These are phyloP conservation scores for Microplitis demolitor DNA, from an alignment of 1,140 invertebrate species.

Conservation along the genomic window DNA sequence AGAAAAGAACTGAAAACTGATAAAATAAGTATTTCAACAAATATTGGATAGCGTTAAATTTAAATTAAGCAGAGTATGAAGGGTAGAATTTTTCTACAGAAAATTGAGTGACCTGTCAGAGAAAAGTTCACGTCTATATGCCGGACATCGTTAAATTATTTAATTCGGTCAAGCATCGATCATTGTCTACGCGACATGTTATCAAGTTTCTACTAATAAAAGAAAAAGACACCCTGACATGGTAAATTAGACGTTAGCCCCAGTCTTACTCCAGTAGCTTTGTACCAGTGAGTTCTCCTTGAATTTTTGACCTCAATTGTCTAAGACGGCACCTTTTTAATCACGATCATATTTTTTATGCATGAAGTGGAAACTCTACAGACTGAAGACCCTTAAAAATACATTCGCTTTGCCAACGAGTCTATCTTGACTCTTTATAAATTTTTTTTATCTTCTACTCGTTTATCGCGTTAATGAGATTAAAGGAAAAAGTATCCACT, in stretches of 20 bases:
- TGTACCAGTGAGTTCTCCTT: slow-evolving; percentile 7
- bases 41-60: no score
- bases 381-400: no score
- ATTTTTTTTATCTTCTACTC: background rate
- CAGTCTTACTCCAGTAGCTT: background rate
- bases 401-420: background rate
- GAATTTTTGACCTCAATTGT: slow-evolving; percentile 30
- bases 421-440: background rate
- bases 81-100: slow-evolving; percentile 1
- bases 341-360: slow-evolving; percentile 13
- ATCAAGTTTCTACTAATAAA: background rate
- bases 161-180: slow-evolving; percentile 42
- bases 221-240: background rate
- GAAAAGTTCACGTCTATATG: slow-evolving; percentile 13
- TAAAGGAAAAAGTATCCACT: background rate
- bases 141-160: slow-evolving; percentile 49
- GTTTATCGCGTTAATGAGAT: background rate
- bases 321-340: slow-evolving; percentile 21
- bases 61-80: background rate
- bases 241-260: no score
- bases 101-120: background rate
- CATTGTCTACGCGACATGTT: slow-evolving; percentile 46
- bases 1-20: no score
- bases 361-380: background rate
- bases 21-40: no score